A percentile compares a stretch with the other conserved stretches of the same genome.
Evolutionary conservation across 2,888 invertebrate species (phyloP).

Genomic region (Leucania comma): DNA sequence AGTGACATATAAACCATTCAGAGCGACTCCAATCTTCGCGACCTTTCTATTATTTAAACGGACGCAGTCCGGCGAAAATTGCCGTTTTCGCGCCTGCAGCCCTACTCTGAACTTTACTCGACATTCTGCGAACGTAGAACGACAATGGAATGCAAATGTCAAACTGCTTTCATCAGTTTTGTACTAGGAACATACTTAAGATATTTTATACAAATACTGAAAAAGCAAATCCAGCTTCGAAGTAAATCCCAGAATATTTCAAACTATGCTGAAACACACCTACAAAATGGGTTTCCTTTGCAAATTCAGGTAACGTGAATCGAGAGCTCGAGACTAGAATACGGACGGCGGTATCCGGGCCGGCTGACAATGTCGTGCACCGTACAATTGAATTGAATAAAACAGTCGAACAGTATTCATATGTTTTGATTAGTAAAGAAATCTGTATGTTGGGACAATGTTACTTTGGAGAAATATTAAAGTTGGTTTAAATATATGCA

Average conservation of each 20-base stretch:
- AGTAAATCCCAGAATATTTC: constrained; percentile 21
- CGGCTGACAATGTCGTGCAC: constrained; percentile 66
- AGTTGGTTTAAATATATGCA: constrained; percentile 45
- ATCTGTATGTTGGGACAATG: constrained; percentile 55
- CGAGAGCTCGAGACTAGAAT: constrained; percentile 58
- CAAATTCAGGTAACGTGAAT: constrained; percentile 51
- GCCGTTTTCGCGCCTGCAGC: constrained; percentile 76
- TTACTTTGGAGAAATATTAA: constrained; percentile 59
- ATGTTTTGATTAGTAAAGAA: constrained; percentile 68
- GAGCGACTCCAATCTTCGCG: constrained; percentile 88
- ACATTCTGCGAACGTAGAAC: constrained; percentile 18
- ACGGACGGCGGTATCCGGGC: constrained; percentile 61
- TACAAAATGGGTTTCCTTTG: constrained; percentile 47
- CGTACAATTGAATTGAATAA: constrained; percentile 74
- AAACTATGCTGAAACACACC: constrained; percentile 19
- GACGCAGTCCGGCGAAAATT: constrained; percentile 84
- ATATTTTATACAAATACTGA: not conserved
- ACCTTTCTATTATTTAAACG: constrained; percentile 89
- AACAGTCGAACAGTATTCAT: constrained; percentile 71
- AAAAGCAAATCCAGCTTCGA: constrained; percentile 19
- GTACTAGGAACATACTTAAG: not conserved
- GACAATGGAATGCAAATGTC: not conserved
- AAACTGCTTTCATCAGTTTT: not conserved
- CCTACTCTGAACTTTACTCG: constrained; percentile 69
- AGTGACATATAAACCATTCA: constrained; percentile 90